Evolutionary conservation across 2,797 vertebrate species (phyloP), one percentile per base, ranked within the genome.

Genomic region (Hoplostethus mediterraneus): DNA sequence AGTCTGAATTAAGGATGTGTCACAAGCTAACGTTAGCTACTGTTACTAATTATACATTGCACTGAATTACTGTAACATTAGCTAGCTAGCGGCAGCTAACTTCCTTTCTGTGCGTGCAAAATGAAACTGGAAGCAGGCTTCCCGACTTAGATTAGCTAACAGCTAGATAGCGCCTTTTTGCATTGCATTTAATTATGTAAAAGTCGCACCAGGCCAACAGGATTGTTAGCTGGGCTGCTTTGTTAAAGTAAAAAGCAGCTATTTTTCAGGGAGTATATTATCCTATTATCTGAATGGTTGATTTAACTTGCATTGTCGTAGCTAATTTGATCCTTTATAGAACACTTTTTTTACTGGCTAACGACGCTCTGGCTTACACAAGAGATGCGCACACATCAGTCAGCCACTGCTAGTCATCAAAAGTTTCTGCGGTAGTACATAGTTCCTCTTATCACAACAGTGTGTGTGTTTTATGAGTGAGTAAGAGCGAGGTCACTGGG

Each of bases 1-100:
- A 75, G 52, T 80, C 63, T 49, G 36, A 56, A 38, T 1, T 58
- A 54, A 30, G 14, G 45, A 21, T 66, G 57, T 30, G 58, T 48
- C 56, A 30, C 17, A 42, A 44, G 58, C 40, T 33, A 45, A 17
- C 14, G 45, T 25, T 58, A 28, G 38, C 53, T 56, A 2, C 54
- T 62, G 52, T 60, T 61, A 30, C 51, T 13, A 33, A 17, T 44
- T 14, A 16, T 57, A 70, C 62, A 64, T 38, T 38, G 38, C 63
- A 47, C 38, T 56, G 1, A 42, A 53, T 33, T 17, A 49, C 48
- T 69, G 56, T 52, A 25, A 13, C 49, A 5, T 11, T 33, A 47
- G 31, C 33, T 62, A 48, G 47, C 48, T 42, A 63, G 58, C 33
- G 14, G 33, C 64, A 68, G 51, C 33, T 67, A 0, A 42, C 10